Percentiles rank a stretch among this genome's conserved stretches.
Evolutionary conservation across 2,113 vertebrate species (phyloP).

Genomic region (Nerophis ophidion): DNA sequence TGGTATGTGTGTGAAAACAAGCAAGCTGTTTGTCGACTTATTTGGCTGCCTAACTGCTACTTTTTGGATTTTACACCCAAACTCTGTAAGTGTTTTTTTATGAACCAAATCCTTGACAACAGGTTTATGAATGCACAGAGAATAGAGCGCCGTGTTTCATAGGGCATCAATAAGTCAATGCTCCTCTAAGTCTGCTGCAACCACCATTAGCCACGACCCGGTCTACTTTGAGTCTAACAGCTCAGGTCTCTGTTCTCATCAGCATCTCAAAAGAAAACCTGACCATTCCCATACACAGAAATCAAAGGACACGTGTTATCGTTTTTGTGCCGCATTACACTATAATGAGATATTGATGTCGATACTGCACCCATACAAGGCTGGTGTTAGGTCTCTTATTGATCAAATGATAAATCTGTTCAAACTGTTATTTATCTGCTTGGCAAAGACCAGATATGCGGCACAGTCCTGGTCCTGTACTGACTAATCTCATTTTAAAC

Average conservation of each 20-base stretch:
- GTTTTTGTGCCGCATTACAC: conserved; percentile 31
- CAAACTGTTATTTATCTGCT: conserved; percentile 16
- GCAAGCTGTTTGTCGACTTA: neutral
- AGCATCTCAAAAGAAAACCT: conserved; percentile 20
- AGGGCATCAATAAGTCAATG: conserved; percentile 26
- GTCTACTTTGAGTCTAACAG: conserved; percentile 14
- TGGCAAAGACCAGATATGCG: neutral
- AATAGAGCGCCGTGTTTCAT: conserved; percentile 11
- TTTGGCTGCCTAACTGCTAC: conserved; percentile 1
- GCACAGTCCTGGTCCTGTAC: neutral
- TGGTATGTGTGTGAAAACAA: conserved; percentile 22
- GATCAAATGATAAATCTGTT: conserved; percentile 43
- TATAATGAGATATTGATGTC: conserved; percentile 48
- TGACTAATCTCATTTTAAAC: conserved; percentile 8
- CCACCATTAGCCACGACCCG: conserved; percentile 26
- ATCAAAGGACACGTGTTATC: conserved; percentile 16
- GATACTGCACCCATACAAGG: conserved; percentile 25
- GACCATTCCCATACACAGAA: conserved; percentile 10
- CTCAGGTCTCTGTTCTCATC: conserved; percentile 1
- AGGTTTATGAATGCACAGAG: conserved; percentile 5
- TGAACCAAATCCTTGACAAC: conserved; percentile 11
- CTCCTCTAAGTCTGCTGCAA: conserved; percentile 29
- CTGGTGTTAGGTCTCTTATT: conserved; percentile 28
- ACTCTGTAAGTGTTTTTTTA: neutral
- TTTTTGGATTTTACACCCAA: neutral